phyloP scores from a whole-genome alignment of 92 coral and sea anemone genomes.

The Blastomussa wellsi region DNA sequence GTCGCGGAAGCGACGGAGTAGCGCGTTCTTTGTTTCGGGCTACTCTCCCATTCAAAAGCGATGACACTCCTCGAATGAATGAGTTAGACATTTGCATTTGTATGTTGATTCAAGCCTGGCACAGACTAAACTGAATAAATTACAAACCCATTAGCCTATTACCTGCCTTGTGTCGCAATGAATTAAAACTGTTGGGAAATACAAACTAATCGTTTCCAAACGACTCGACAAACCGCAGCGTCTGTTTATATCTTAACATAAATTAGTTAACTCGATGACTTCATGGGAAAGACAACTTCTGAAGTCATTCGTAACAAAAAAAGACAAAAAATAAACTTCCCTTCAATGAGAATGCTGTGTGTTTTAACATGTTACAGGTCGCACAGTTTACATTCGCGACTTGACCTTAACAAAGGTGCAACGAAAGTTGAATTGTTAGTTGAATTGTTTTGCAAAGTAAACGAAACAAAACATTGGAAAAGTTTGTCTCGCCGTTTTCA shows the following conservation, averaged over 20 bases:
- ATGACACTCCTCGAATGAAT: constrained; percentile 55
- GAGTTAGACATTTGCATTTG: constrained; percentile 67
- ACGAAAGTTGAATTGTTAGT: neutral
- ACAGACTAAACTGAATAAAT: constrained; percentile 73
- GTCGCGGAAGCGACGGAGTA: constrained; percentile 11
- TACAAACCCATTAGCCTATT: constrained; percentile 53
- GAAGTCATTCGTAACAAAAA: constrained; percentile 10
- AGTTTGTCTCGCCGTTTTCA: neutral
- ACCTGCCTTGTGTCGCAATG: constrained; percentile 49
- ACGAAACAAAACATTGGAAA: neutral
- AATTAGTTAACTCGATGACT: constrained; percentile 28
- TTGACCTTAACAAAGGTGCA: constrained; percentile 28
- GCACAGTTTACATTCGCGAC: constrained; percentile 26
- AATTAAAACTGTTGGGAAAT: constrained; percentile 49
- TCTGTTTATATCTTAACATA: constrained; percentile 36
- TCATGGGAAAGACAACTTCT: constrained; percentile 8
- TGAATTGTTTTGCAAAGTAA: constrained; percentile 9
- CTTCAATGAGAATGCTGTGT: constrained; percentile 25
- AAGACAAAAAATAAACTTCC: constrained; percentile 7
- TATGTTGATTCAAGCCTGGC: constrained; percentile 54
- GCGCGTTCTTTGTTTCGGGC: constrained; percentile 45
- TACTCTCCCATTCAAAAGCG: constrained; percentile 50
- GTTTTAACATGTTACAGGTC: constrained; percentile 36
- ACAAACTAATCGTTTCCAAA: constrained; percentile 29
- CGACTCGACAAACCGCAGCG: constrained; percentile 40